phyloP scores from a whole-genome alignment of 2,888 invertebrate genomes.

The Harmothoe impar region DNA sequence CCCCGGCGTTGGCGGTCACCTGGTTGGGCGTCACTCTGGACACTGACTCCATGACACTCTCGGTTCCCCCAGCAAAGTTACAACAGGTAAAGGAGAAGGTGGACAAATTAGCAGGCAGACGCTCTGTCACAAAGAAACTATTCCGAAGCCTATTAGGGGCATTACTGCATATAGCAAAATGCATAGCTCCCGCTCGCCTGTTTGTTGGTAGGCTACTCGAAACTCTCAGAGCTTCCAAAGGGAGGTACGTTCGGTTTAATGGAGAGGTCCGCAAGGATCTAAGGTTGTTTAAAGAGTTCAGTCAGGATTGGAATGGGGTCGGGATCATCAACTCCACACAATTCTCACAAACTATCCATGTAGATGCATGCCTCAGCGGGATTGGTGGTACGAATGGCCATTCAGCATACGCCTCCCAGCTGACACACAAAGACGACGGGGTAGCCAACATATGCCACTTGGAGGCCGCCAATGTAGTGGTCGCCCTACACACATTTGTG shows the following conservation, averaged over 20 bases:
- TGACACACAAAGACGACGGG: background rate
- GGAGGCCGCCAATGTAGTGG: constrained; percentile 32
- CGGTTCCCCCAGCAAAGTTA: background rate
- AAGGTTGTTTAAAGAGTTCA: background rate
- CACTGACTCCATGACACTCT: background rate
- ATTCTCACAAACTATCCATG: background rate
- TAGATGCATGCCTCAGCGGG: background rate
- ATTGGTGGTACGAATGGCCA: background rate
- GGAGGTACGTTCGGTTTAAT: background rate
- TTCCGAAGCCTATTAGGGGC: no score
- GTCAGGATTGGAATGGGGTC: background rate
- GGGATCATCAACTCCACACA: background rate
- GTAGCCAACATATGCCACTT: background rate
- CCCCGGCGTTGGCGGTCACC: background rate
- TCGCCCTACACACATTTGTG: background rate
- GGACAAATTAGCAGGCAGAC: background rate
- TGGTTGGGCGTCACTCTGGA: background rate
- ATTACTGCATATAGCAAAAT: no score
- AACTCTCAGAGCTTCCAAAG: background rate
- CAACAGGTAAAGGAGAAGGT: background rate
- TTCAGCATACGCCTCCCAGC: background rate
- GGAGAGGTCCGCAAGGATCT: background rate
- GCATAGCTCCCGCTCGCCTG: no score
- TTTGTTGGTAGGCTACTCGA: no score
- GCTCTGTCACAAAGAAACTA: background rate